Base-by-base conservation (phyloP, 2,888 invertebrate genomes). In the Catocala sponsa region DNA sequence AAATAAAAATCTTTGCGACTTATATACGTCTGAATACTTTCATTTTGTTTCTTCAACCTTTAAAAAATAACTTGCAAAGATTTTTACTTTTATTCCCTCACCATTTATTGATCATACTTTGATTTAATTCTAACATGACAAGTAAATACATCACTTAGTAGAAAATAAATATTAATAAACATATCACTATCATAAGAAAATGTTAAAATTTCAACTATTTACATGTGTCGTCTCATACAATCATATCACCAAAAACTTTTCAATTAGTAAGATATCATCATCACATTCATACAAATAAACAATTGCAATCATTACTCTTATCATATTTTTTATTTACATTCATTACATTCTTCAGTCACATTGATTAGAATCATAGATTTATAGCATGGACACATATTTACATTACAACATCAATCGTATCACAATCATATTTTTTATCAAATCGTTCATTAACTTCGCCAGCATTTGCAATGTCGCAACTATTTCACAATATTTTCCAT, bases 1-100 rank as follows among this genome's bases (percentile, higher is more conserved):
- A 77, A 77, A 73, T 77, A 77, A 77, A 77, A 77, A 77, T 77
- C 76, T 77, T 77, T 77, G 76, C 78, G 76, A 77, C 78, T 77
- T 77, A 66, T 55, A 48, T 55, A 61, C 57, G 55, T 62, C 49
- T 51, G 41, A 51, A 53, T 66, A 65, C 55, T 64, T 66, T 71
- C 52, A 61, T 64, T 46, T 46, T 61, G 15, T 59, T 59, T 56
- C 44, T 41, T 49, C 48, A 55, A 44, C 25, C 59, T 48, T 58
- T 25, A 7, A 32, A 46, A 5, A 44, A 61, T 68, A 76, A 76
- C 76, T 76, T 76, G 76, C 76, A 76, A 76, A 76, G 76, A 66
- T 76, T 76, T 76, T 76, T 76, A 72, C 67, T 74, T 67, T 76
- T 73, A 75, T 76, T 76, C 52, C 51, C 61, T 62, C 58, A 68